Evolutionary conservation across 2,797 vertebrate species (phyloP).

Genomic region (Cirrhinus molitorella): DNA sequence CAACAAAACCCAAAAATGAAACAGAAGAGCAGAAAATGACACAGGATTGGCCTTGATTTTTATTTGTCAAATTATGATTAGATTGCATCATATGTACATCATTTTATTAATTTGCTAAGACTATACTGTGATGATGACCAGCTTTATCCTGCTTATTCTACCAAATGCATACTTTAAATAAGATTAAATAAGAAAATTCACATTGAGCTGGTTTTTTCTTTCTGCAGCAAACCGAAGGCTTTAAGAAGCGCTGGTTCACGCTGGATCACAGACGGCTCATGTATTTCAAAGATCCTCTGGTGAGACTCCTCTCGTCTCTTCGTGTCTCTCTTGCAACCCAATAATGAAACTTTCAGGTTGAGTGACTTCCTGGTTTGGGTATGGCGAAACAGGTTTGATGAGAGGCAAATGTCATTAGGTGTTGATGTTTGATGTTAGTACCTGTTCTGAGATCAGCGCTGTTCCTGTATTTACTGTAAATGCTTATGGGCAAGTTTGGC

Average conservation of each 20-base stretch:
- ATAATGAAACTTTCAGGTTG: no score
- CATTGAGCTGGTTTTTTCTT: background rate
- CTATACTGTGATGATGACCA: no score
- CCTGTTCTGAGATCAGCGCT: background rate
- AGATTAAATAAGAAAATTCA: no score
- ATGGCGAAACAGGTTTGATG: no score
- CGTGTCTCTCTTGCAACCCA: background rate
- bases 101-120: background rate
- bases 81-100: background rate
- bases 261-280: conserved; percentile 90
- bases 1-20: background rate
- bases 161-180: no score
- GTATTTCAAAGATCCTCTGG: conserved; percentile 94
- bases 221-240: conserved; percentile 87
- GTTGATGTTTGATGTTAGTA: no score
- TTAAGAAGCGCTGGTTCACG: conserved; percentile 94
- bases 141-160: background rate
- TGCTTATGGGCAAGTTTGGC: no score
- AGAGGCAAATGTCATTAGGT: no score
- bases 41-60: background rate
- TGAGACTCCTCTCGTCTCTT: conserved; percentile 63
- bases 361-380: no score
- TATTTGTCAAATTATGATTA: background rate
- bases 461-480: no score
- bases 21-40: background rate